These are phyloP conservation scores for Mormyrus lacerda DNA, from an alignment of 2,113 vertebrate genomes.

Conservation along the genomic window DNA sequence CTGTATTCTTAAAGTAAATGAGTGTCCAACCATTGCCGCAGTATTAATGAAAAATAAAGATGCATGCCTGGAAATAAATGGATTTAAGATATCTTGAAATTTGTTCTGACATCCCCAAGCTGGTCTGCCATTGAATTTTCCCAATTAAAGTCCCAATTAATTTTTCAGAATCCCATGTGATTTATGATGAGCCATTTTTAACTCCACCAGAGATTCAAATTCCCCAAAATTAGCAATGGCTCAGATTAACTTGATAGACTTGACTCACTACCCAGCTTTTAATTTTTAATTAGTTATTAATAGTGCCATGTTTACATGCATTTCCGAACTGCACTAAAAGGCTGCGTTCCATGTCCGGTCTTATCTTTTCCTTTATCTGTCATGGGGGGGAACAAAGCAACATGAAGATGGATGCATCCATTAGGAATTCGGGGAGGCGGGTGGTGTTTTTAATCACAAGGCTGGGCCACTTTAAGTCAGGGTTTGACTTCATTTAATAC, in stretches of 20 bases:
- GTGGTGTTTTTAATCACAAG: neutral
- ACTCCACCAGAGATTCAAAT: neutral
- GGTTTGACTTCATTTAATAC: neutral
- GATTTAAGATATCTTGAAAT: neutral
- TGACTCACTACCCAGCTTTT: neutral
- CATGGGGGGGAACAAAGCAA: neutral
- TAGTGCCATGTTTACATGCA: neutral
- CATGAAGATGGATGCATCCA: neutral
- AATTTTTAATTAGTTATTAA: neutral
- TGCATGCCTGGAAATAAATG: neutral
- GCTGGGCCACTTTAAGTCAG: neutral
- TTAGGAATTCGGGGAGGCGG: neutral
- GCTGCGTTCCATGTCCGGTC: neutral
- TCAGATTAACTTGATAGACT: neutral
- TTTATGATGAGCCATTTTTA: neutral
- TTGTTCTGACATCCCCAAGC: neutral
- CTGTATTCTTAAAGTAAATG: neutral
- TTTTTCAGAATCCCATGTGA: slow-evolving; percentile 8
- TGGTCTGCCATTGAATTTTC: neutral
- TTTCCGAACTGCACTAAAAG: neutral
- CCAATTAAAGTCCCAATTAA: neutral
- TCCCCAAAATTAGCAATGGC: neutral
- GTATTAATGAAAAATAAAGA: neutral
- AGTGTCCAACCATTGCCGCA: neutral
- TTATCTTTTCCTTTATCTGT: neutral